A percentile compares a stretch with the other conserved stretches of the same genome.
Conservation (phyloP, 2,797 vertebrate genomes). For the Adelosebastes latens region DNA sequence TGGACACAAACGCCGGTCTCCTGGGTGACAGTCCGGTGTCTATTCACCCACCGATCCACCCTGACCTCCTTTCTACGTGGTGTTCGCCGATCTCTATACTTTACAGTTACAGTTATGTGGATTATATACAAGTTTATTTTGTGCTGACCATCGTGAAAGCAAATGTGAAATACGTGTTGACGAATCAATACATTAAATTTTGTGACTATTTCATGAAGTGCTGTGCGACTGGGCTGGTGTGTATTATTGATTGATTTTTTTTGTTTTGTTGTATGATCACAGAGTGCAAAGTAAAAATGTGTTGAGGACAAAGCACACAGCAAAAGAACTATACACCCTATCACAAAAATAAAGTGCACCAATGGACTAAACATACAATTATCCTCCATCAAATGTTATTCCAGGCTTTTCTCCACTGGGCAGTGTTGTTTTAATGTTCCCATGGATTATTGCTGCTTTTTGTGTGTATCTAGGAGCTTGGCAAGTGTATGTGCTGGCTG, state of each 20-base stretch:
- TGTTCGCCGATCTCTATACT: no score
- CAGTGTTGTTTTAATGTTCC: slow-evolving; percentile 4
- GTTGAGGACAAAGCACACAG: background rate
- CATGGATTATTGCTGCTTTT: slow-evolving; percentile 9
- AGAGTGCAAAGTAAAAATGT: background rate
- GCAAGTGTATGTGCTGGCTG: background rate
- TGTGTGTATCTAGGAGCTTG: background rate
- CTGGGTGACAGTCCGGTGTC: no score
- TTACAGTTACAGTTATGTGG: no score
- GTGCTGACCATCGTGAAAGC: no score
- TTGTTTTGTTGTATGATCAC: background rate
- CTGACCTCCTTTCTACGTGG: no score
- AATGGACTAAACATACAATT: slow-evolving; percentile 12
- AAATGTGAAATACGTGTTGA: no score
- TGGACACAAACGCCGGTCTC: no score
- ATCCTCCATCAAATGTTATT: slow-evolving; percentile 11
- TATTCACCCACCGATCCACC: no score
- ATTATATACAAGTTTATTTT: no score
- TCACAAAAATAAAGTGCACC: background rate
- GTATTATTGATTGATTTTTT: background rate
- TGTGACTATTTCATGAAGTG: no score
- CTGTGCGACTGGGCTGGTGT: no score
- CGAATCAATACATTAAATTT: no score
- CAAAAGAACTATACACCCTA: background rate
- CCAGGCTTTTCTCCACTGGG: background rate